phyloP scores from a whole-genome alignment of 2,888 invertebrate species.

The Malthinus seriepunctatus region DNA sequence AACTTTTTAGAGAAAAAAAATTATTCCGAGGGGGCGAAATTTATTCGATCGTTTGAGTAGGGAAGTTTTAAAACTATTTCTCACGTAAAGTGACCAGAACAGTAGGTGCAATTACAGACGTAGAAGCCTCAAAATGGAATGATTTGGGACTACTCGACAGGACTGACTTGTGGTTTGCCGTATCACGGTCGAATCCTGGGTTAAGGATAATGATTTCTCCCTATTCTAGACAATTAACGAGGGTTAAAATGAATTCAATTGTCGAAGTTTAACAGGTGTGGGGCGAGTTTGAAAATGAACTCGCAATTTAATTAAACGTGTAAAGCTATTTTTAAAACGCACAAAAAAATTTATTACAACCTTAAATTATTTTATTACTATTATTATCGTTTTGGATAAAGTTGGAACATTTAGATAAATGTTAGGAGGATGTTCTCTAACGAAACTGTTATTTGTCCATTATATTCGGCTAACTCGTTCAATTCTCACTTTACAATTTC shows the following conservation, averaged over 20 bases:
- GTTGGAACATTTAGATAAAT: constrained; percentile 9
- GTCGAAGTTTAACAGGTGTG: constrained; percentile 55
- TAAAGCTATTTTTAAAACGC: constrained; percentile 30
- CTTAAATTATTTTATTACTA: neutral
- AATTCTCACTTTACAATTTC: constrained; percentile 42
- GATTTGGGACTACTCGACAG: constrained; percentile 27
- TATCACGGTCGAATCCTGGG: constrained; percentile 47
- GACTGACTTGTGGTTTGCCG: constrained; percentile 50
- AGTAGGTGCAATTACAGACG: constrained; percentile 10
- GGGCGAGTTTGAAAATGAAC: constrained; percentile 45
- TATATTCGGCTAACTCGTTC: constrained; percentile 41
- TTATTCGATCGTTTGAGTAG: neutral
- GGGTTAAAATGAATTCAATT: constrained; percentile 55
- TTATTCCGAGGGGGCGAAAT: neutral
- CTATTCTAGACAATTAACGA: constrained; percentile 55
- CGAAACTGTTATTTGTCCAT: constrained; percentile 37
- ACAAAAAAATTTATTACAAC: neutral
- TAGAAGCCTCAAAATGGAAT: constrained; percentile 14
- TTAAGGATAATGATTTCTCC: constrained; percentile 53
- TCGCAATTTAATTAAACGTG: constrained; percentile 49
- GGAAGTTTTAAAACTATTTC: constrained; percentile 2
- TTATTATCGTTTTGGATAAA: neutral
- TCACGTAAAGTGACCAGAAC: constrained; percentile 15
- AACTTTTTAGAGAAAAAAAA: constrained; percentile 1
- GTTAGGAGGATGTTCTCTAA: constrained; percentile 15